Percentiles rank a stretch among this genome's conserved stretches.
Conservation (phyloP, 2,113 vertebrate genomes). For the Nothoprocta perdicaria region DNA sequence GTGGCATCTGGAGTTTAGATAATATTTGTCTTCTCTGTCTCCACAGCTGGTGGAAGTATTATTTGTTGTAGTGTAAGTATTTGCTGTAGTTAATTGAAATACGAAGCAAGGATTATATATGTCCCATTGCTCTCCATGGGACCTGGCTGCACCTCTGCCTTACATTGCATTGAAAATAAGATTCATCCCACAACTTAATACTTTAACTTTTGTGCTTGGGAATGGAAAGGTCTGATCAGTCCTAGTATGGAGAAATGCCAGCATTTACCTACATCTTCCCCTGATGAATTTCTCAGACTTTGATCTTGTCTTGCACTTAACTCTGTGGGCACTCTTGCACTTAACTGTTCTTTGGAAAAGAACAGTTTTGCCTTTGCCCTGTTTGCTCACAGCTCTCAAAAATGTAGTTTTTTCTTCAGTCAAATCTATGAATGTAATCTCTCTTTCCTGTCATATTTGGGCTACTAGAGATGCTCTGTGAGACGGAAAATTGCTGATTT, state of each 20-base stretch:
- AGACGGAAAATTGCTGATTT: background rate
- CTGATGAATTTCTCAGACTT: fast-evolving
- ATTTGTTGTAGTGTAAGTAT: background rate
- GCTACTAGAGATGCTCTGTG: background rate
- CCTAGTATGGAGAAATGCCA: background rate
- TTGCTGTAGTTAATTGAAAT: background rate
- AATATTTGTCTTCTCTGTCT: background rate
- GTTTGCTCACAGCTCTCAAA: background rate
- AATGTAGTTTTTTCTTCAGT: background rate
- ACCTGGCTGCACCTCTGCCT: background rate
- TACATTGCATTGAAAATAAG: fast-evolving
- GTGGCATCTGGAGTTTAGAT: background rate
- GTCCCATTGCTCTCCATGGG: background rate
- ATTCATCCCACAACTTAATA: background rate
- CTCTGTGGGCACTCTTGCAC: fast-evolving
- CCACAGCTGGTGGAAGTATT: no score
- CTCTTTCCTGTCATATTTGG: background rate
- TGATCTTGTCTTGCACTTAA: background rate
- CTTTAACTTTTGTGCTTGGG: background rate
- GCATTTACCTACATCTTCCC: background rate
- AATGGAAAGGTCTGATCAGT: background rate
- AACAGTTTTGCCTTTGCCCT: background rate
- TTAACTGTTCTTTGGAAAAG: background rate
- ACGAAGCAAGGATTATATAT: background rate
- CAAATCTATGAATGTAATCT: background rate